Percentiles rank a stretch among this genome's conserved stretches.
These are phyloP conservation scores for Crotalus horridus DNA, from an alignment of 2,113 vertebrate species.

Conservation along the genomic window DNA sequence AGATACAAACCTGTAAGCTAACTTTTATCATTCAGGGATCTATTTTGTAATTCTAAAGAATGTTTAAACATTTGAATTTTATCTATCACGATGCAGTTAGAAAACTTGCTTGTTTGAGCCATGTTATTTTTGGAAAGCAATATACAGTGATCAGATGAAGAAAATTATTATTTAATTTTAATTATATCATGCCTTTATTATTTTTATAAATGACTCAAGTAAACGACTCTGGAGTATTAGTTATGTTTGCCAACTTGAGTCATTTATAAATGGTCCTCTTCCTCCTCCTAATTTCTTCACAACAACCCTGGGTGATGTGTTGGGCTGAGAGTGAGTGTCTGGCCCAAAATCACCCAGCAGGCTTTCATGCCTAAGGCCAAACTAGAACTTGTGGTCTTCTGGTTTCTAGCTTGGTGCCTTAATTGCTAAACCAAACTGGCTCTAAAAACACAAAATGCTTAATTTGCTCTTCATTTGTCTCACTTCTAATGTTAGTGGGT, in stretches of 20 bases:
- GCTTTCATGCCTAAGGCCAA: neutral
- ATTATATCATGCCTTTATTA: neutral
- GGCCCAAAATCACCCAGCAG: neutral
- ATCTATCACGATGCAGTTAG: neutral
- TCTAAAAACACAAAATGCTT: neutral
- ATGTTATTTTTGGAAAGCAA: neutral
- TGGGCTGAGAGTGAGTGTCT: neutral
- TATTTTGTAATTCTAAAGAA: neutral
- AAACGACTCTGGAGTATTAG: neutral
- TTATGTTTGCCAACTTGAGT: neutral
- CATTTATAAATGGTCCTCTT: neutral
- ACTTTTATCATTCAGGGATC: neutral
- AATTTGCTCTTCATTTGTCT: neutral
- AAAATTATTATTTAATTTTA: neutral
- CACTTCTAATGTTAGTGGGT: neutral
- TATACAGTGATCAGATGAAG: neutral
- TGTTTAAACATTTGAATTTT: neutral
- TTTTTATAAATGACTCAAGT: neutral
- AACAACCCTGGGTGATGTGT: neutral
- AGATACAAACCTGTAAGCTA: conserved; percentile 94
- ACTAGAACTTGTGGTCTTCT: neutral
- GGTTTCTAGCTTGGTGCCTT: neutral
- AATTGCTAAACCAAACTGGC: neutral
- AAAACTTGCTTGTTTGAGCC: neutral
- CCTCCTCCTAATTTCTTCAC: neutral